Conservation (phyloP, 2,113 vertebrate species). For the Rhabdomys dilectus region DNA sequence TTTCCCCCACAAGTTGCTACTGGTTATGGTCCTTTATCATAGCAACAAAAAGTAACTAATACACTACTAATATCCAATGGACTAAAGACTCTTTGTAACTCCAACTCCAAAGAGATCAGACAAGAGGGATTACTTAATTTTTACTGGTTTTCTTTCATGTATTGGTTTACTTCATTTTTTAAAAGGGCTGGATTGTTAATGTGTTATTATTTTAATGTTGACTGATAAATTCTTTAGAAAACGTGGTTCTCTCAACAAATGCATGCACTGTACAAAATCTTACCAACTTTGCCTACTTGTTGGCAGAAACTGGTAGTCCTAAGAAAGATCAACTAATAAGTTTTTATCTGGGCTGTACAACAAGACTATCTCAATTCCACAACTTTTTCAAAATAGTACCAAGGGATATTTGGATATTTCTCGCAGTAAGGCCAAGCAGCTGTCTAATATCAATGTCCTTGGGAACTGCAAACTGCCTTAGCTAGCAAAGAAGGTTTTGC, state of each 20-base stretch:
- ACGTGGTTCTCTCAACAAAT: background rate
- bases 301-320: background rate
- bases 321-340: background rate
- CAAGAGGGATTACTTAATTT: background rate
- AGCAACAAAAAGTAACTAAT: background rate
- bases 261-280: background rate
- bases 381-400: background rate
- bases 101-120: background rate
- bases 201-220: background rate
- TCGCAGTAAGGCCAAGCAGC: background rate
- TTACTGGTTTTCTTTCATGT: background rate
- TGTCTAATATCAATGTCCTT: background rate
- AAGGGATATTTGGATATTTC: background rate
- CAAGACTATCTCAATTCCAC: background rate
- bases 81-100: background rate
- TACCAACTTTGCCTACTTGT: background rate
- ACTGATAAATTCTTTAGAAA: background rate
- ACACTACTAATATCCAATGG: background rate
- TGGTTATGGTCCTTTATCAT: background rate
- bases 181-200: background rate
- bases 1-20: background rate
- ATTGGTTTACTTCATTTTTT: background rate
- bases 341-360: background rate
- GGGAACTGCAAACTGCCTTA: background rate
- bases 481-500: too few relatives aligned